Conservation (phyloP, 2,797 vertebrate species). For the Tolypeutes matacus region DNA sequence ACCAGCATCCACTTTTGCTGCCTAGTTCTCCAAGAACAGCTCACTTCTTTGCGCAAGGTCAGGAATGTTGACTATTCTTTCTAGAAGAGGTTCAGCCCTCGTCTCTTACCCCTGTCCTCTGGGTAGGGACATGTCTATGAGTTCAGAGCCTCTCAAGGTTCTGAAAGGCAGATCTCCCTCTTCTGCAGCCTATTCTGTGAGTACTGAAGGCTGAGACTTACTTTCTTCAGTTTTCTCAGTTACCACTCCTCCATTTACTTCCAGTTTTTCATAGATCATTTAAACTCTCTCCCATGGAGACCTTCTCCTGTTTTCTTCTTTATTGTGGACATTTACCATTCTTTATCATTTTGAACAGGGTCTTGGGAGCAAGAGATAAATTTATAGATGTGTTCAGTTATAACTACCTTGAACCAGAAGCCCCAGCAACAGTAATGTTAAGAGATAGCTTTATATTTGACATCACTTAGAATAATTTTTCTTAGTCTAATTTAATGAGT, state of each 20-base stretch:
- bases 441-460: neutral
- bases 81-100: neutral
- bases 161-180: neutral
- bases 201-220: neutral
- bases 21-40: neutral
- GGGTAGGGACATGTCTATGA: no score
- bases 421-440: neutral
- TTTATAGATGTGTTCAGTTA: neutral
- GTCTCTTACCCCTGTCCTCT: neutral
- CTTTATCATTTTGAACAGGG: slow-evolving; percentile 11
- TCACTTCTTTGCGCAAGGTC: neutral
- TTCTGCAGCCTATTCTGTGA: neutral
- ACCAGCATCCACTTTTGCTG: neutral
- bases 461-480: neutral
- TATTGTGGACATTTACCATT: neutral
- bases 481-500: slow-evolving; percentile 7
- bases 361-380: neutral
- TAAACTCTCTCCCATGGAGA: neutral
- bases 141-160: neutral
- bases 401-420: neutral
- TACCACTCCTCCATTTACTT: neutral
- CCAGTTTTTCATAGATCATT: neutral
- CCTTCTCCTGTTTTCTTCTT: neutral
- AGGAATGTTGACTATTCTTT: neutral
- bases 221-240: neutral